A percentile compares a stretch with the other conserved stretches of the same genome.
Evolutionary conservation across 2,797 vertebrate genomes (phyloP).

Genomic region (Anisognathus igniventris): DNA sequence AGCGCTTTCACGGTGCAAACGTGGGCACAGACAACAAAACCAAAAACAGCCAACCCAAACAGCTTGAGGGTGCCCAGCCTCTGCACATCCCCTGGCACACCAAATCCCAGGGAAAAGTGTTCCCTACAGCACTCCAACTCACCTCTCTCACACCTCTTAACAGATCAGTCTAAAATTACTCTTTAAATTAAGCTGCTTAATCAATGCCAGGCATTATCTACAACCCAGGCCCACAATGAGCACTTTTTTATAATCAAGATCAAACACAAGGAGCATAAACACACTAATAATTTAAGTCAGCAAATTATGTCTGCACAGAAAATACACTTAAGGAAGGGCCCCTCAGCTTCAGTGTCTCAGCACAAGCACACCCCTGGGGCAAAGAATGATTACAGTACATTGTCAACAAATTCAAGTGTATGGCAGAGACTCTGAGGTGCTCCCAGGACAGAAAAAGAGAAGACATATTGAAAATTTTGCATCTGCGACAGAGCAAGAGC

Average conservation of each 20-base stretch:
- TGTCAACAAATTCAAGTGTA: background rate
- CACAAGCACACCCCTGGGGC: conserved; percentile 10
- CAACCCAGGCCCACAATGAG: background rate
- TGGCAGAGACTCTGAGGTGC: background rate
- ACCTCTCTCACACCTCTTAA: background rate
- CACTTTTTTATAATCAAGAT: conserved; percentile 13
- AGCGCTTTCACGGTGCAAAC: background rate
- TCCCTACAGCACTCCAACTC: background rate
- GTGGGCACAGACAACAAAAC: background rate
- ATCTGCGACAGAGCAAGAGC: background rate
- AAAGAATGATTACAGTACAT: conserved; percentile 5
- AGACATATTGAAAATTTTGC: background rate
- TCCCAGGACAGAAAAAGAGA: background rate
- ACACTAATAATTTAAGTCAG: conserved; percentile 42
- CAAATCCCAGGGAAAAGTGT: background rate
- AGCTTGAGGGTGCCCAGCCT: background rate
- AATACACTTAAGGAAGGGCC: conserved; percentile 17
- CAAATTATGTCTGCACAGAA: conserved; percentile 43
- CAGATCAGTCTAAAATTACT: background rate
- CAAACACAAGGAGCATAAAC: conserved; percentile 24
- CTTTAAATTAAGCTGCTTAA: conserved; percentile 14
- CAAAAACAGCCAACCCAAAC: background rate
- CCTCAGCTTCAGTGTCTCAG: conserved; percentile 37
- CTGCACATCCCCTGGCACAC: accelerated
- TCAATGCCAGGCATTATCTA: background rate